Evolutionary conservation across 2,888 invertebrate species (phyloP), one percentile per base, ranked within the genome.

Genomic region (Nemotelus pantherinus): DNA sequence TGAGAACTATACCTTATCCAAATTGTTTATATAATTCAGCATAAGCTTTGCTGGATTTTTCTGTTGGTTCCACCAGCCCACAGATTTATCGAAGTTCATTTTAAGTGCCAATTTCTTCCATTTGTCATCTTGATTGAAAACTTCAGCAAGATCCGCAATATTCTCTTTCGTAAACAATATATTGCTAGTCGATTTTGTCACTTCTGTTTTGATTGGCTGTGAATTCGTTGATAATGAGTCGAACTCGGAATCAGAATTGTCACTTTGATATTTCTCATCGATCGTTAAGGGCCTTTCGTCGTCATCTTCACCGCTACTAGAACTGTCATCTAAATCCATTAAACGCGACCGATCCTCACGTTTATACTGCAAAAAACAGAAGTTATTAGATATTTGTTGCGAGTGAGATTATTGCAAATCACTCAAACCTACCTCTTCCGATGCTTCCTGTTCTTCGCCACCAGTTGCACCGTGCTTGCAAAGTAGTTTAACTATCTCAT

Each of bases 91-190:
- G 72, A 90, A 87, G 4, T 89, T 87, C 70, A 92, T 85, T 2
- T 89, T 86, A 10, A 85, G 84, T 0, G 91, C 92, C 41, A 93
- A 85, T 79, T 86, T 86, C 64, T 88, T 88, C 93, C 93, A 93
- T 44, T 88, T 89, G 67, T 88, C 88, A 41, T 88, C 85, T 79
- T 85, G 84, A 84, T 92, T 91, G 79, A 93, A 85, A 60, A 89
- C 83, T 0, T 82, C 81, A 0, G 89, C 86, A 71, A 93, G 84
- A 80, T 88, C 87, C 1, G 87, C 84, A 47, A 89, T 84, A 64
- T 87, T 86, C 77, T 82, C 57, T 5, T 84, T 83, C 64, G 86
- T 83, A 10, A 85, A 82, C 3, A 85, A 79, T 63, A 75, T 45
- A 2, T 48, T 72, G 41, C 25, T 72, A 39, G 50, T 39, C 3